Percentiles rank a stretch among this genome's conserved stretches.
These are phyloP conservation scores for Caenorhabditis angaria DNA, from an alignment of 2,888 invertebrate species.

Conservation along the genomic window DNA sequence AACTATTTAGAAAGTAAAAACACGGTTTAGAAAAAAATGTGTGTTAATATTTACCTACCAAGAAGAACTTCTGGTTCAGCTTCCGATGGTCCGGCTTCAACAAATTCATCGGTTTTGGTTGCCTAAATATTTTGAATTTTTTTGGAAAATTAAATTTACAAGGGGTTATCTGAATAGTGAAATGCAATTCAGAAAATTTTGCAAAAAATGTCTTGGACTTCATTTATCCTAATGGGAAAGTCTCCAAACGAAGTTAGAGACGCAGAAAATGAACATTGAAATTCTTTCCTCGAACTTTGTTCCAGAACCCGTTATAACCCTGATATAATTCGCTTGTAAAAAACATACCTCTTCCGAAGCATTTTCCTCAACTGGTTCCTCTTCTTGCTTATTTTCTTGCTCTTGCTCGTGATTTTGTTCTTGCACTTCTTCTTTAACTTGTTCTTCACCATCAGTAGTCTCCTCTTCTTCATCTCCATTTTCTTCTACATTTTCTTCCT, in stretches of 20 bases:
- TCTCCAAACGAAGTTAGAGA: no score
- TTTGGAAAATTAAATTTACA: not conserved
- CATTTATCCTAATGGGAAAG: no score
- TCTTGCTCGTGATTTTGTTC: not conserved
- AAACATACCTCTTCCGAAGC: not conserved
- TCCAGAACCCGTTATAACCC: no score
- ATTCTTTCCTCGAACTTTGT: no score
- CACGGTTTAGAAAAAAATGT: not conserved
- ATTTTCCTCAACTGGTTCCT: not conserved
- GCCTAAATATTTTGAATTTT: not conserved
- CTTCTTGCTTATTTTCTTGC: not conserved
- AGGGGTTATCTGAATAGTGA: no score
- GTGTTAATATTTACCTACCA: conserved; percentile 11
- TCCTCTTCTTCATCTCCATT: not conserved
- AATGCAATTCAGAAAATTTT: no score
- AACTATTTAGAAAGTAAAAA: not conserved
- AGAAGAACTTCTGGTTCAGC: not conserved
- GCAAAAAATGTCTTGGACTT: no score
- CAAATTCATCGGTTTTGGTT: not conserved
- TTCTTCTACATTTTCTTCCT: conserved; percentile 5
- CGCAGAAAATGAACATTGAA: no score
- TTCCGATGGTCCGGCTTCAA: not conserved
- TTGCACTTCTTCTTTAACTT: not conserved
- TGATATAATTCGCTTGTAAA: no score
- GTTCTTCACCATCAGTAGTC: not conserved